phyloP scores from a whole-genome alignment of 64 coral and sea anemone species.

The Montipora efflorescens region DNA sequence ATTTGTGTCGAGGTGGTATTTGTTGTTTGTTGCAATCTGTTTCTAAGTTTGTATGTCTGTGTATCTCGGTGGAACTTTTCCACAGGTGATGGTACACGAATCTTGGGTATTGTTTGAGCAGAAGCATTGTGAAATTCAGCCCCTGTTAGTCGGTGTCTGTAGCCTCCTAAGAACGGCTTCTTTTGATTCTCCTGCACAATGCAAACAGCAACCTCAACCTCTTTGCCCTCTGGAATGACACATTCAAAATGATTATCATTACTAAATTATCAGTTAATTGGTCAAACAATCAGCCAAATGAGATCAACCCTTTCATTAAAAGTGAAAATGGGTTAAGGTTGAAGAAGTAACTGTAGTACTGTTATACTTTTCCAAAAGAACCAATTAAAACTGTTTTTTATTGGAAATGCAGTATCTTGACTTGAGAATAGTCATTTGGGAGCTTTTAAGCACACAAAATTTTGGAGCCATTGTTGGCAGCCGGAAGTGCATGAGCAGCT shows the following conservation, averaged over 20 bases:
- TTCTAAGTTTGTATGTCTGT: slow-evolving; percentile 85
- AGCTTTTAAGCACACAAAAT: too few relatives aligned
- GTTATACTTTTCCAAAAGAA: too few relatives aligned
- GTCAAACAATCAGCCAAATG: too few relatives aligned
- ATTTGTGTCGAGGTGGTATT: slow-evolving; percentile 99
- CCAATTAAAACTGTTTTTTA: too few relatives aligned
- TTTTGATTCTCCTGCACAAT: slow-evolving; percentile 79
- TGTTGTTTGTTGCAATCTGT: slow-evolving; percentile 87
- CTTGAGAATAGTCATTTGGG: too few relatives aligned
- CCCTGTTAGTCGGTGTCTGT: slow-evolving; percentile 87
- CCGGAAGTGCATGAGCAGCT: too few relatives aligned
- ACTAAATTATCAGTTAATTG: too few relatives aligned
- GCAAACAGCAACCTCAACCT: slow-evolving; percentile 73
- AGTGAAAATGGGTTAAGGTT: too few relatives aligned
- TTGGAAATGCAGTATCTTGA: too few relatives aligned
- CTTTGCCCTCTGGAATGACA: slow-evolving; percentile 66
- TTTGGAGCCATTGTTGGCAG: too few relatives aligned
- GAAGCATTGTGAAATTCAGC: slow-evolving; percentile 93
- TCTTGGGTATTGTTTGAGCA: slow-evolving; percentile 90
- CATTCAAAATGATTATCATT: neutral
- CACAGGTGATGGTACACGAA: slow-evolving; percentile 84
- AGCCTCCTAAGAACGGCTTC: slow-evolving; percentile 96
- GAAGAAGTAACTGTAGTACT: too few relatives aligned
- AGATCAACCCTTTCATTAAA: too few relatives aligned
- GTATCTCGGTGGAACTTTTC: slow-evolving; percentile 95